Evolutionary conservation across 2,888 invertebrate species (phyloP).

Genomic region (Melolontha melolontha): DNA sequence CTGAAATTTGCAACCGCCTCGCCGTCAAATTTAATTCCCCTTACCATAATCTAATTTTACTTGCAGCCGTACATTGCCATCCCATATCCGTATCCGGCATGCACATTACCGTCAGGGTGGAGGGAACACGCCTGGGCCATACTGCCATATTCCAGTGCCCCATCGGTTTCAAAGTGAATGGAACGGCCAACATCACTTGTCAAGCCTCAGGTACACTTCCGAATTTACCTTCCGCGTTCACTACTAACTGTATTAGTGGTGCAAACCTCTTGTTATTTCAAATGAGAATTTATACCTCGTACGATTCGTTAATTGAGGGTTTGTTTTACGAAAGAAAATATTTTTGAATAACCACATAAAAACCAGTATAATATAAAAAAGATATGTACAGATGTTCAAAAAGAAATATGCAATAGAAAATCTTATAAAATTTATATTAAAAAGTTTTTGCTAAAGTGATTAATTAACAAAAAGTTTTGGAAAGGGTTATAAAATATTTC

Average conservation of each 20-base stretch:
- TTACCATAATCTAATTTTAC: conserved; percentile 43
- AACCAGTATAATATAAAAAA: no score
- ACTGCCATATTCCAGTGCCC: conserved; percentile 83
- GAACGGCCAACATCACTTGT: conserved; percentile 83
- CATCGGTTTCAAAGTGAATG: conserved; percentile 82
- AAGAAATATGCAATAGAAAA: no score
- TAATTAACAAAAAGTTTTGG: no score
- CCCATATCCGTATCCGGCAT: conserved; percentile 72
- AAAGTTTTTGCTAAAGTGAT: no score
- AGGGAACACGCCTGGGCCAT: conserved; percentile 84
- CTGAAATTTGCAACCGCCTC: conserved; percentile 22
- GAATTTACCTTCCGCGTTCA: neutral
- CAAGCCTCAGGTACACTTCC: conserved; percentile 76
- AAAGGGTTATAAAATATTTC: no score
- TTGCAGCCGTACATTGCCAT: conserved; percentile 74
- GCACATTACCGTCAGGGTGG: conserved; percentile 77
- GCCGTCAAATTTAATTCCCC: conserved; percentile 43
- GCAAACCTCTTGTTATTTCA: neutral
- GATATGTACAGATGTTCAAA: no score
- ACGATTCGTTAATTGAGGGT: no score
- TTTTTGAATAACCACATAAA: no score
- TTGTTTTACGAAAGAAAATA: no score
- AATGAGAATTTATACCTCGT: no score
- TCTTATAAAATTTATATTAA: no score
- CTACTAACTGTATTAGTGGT: neutral